These are phyloP conservation scores for Rhabdophis nuchalis DNA, from an alignment of 2,797 vertebrate genomes.

Conservation along the genomic window DNA sequence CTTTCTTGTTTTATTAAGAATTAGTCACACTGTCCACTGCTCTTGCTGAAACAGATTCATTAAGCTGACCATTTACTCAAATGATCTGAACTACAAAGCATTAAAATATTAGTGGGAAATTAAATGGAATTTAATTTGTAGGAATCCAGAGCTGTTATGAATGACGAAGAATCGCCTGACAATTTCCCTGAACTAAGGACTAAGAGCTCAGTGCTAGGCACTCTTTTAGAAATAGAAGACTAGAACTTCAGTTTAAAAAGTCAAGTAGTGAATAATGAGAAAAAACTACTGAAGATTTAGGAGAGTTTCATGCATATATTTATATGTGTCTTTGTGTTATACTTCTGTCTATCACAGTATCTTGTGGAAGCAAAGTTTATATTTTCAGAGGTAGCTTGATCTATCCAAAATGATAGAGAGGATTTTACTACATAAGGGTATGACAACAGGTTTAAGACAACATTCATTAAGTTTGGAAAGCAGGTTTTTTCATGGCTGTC, in stretches of 20 bases:
- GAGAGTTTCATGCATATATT: not conserved
- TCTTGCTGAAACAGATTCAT: not conserved
- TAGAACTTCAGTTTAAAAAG: not conserved
- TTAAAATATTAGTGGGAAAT: not conserved
- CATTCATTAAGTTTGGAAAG: not conserved
- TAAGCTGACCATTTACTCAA: slow-evolving; percentile 4
- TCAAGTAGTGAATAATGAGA: not conserved
- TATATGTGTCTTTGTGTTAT: not conserved
- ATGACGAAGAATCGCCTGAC: not conserved
- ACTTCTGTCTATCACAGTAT: not conserved
- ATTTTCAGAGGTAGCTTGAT: not conserved
- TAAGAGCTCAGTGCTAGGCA: not conserved
- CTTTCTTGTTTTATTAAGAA: slow-evolving; percentile 53
- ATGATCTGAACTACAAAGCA: not conserved
- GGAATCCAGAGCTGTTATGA: not conserved
- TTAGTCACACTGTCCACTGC: slow-evolving; percentile 18
- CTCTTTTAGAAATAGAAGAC: not conserved
- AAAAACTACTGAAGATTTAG: not conserved
- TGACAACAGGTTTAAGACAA: not conserved
- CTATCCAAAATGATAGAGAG: not conserved
- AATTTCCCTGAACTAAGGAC: not conserved
- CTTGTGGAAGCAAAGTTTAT: not conserved
- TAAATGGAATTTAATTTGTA: not conserved
- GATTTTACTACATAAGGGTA: not conserved
- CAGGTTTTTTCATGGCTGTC: not conserved